These are phyloP conservation scores for Alaudala cheleensis DNA, from an alignment of 2,113 vertebrate genomes.

Conservation along the genomic window DNA sequence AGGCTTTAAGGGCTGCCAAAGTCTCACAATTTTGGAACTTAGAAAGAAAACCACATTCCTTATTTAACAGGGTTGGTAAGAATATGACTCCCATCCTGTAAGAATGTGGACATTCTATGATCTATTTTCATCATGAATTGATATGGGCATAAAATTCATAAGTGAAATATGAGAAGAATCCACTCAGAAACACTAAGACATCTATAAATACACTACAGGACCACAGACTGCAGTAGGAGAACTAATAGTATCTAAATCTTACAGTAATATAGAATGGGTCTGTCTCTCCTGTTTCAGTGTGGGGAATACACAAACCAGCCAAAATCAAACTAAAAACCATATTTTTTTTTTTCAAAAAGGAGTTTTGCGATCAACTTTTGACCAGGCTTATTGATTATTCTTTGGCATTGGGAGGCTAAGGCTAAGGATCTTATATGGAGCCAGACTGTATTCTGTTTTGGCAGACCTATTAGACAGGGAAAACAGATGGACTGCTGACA, in stretches of 20 bases:
- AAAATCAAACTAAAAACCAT: background rate
- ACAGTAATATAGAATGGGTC: background rate
- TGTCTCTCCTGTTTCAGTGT: background rate
- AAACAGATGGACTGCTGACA: constrained; percentile 1
- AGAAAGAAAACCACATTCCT: background rate
- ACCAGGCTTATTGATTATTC: background rate
- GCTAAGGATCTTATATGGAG: background rate
- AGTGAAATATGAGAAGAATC: background rate
- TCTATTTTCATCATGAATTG: background rate
- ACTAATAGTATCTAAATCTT: background rate
- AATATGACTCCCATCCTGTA: background rate
- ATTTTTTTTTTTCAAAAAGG: background rate
- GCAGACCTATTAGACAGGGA: background rate
- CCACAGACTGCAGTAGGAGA: background rate
- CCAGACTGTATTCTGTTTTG: background rate
- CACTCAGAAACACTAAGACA: background rate
- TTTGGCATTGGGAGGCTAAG: background rate
- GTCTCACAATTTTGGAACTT: background rate
- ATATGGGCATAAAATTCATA: background rate
- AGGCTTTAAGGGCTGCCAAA: background rate
- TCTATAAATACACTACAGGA: background rate
- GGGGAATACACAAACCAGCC: background rate
- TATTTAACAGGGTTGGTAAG: background rate
- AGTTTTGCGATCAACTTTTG: background rate
- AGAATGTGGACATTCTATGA: fast-evolving